A percentile compares a stretch with the other conserved stretches of the same genome.
Evolutionary conservation across 1,140 invertebrate species (phyloP).

Genomic region (Argopecten irradians): DNA sequence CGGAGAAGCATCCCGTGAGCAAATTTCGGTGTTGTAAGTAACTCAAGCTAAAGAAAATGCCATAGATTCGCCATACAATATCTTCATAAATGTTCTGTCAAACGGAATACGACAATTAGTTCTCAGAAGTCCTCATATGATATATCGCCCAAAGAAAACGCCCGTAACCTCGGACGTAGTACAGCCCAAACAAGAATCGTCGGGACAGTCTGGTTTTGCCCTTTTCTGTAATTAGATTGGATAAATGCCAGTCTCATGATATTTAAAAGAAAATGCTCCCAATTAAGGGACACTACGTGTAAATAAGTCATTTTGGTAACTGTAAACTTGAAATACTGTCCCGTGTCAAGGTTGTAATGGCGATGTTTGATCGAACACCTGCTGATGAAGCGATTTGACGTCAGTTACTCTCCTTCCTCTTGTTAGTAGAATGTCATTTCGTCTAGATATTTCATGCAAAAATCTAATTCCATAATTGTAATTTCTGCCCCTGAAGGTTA

Average conservation of each 20-base stretch:
- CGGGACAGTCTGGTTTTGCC: slow-evolving; percentile 34
- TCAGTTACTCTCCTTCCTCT: not conserved
- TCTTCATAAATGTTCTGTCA: slow-evolving; percentile 5
- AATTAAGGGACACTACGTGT: not conserved
- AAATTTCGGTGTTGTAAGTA: slow-evolving; percentile 40
- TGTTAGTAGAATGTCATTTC: not conserved
- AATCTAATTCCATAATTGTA: no score
- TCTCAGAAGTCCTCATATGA: not conserved
- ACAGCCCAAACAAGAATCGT: slow-evolving; percentile 32
- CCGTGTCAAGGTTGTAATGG: not conserved
- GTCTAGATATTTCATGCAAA: no score
- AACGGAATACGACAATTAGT: not conserved
- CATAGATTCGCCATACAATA: slow-evolving; percentile 30
- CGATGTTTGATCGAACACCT: slow-evolving; percentile 20
- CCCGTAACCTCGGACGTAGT: not conserved
- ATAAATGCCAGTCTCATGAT: not conserved
- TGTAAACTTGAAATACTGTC: not conserved
- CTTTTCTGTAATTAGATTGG: not conserved
- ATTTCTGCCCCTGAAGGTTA: no score
- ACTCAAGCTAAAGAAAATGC: not conserved
- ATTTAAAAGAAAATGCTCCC: not conserved
- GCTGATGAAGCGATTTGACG: slow-evolving; percentile 14
- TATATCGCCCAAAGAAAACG: not conserved
- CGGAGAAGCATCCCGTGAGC: slow-evolving; percentile 29
- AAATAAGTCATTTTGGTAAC: not conserved